Evolutionary conservation across 1,140 invertebrate species (phyloP).

Genomic region (Steinernema khuongi): DNA sequence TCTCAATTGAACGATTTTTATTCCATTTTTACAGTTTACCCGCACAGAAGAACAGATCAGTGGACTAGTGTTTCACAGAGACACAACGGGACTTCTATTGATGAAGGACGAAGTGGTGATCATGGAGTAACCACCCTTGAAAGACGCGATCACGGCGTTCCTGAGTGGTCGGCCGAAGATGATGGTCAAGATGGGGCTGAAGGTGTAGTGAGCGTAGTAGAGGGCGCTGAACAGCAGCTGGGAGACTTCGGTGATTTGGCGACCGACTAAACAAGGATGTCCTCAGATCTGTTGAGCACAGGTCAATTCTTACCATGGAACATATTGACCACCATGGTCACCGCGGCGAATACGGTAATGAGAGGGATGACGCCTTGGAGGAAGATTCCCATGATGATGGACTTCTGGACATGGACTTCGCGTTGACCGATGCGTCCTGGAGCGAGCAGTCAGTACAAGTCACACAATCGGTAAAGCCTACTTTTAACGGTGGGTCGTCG

Average conservation of each 20-base stretch:
- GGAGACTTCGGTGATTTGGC: neutral
- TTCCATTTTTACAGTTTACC: too few species aligned
- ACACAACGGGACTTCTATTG: neutral
- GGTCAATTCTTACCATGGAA: neutral
- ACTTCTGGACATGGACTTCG: constrained; percentile 4
- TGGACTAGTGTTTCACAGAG: neutral
- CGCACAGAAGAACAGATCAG: neutral
- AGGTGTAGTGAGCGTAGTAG: neutral
- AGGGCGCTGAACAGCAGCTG: neutral
- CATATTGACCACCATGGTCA: neutral
- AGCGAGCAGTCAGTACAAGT: too few species aligned
- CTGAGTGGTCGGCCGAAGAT: neutral
- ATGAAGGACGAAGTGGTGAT: neutral
- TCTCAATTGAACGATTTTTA: too few species aligned
- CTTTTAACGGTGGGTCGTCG: neutral
- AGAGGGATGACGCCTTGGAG: neutral
- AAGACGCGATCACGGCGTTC: neutral
- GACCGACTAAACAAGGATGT: neutral
- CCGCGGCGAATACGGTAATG: neutral
- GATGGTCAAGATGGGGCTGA: neutral
- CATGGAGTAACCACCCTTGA: neutral
- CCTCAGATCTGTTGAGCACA: neutral
- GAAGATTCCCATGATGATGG: constrained; percentile 9
- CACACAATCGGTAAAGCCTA: too few species aligned
- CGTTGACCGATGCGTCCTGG: constrained; percentile 1